These are phyloP conservation scores for Ascidia mentula DNA, from an alignment of 23 tunicate species.

Conservation along the genomic window DNA sequence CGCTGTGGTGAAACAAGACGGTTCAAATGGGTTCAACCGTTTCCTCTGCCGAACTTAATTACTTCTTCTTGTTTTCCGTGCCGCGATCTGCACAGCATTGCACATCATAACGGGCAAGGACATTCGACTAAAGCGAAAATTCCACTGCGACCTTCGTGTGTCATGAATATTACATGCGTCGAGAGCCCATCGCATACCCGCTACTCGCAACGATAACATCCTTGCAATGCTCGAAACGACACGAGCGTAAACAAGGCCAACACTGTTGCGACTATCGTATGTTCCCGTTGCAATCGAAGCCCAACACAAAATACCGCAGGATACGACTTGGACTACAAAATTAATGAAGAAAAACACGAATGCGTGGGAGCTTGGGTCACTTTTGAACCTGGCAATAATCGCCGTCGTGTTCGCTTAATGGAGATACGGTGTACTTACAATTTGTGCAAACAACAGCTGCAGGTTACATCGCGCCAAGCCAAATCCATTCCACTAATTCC, in stretches of 20 bases:
- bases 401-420: no score
- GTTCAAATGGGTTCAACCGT: no score
- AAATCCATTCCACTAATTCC: no score
- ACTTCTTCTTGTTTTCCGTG: no score
- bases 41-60: no score
- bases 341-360: background rate
- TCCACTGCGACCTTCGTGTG: background rate
- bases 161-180: background rate
- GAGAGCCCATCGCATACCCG: background rate
- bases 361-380: background rate
- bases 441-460: no score
- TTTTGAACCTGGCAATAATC: no score
- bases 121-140: background rate
- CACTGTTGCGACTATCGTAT: background rate
- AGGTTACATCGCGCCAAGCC: no score
- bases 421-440: no score
- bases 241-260: background rate
- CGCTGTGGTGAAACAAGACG: no score
- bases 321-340: slow-evolving; percentile 1
- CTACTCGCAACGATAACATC: background rate
- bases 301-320: no score
- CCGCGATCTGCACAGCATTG: no score
- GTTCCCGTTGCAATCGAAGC: background rate
- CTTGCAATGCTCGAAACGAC: background rate
- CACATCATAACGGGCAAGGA: background rate